Evolutionary conservation across 2,888 invertebrate species (phyloP).

Genomic region (Eristalis intricaria): DNA sequence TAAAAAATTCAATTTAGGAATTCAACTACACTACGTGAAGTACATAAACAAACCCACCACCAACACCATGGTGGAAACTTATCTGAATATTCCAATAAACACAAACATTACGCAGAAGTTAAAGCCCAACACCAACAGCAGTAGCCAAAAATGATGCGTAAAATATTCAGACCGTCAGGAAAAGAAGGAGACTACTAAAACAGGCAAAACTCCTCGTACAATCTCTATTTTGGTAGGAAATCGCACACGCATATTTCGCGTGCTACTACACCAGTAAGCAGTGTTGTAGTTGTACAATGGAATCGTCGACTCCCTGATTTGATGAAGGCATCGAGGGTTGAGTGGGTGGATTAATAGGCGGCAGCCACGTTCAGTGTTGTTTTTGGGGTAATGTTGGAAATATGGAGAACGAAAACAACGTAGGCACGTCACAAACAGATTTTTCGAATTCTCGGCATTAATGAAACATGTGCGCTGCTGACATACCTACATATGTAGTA

Average conservation of each 20-base stretch:
- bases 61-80: conserved; percentile 74
- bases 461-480: conserved; percentile 38
- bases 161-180: conserved; percentile 47
- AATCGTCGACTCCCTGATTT: conserved; percentile 59
- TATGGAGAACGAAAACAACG: conserved; percentile 55
- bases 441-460: conserved; percentile 50
- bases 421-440: conserved; percentile 64
- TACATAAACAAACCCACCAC: conserved; percentile 37
- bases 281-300: conserved; percentile 45
- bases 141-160: conserved; percentile 40
- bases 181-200: conserved; percentile 27
- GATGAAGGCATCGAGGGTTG: conserved; percentile 48
- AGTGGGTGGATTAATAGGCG: conserved; percentile 64
- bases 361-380: conserved; percentile 47
- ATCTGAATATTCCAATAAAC: conserved; percentile 80
- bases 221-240: conserved; percentile 19
- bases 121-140: conserved; percentile 31
- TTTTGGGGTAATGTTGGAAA: conserved; percentile 46
- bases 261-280: conserved; percentile 38
- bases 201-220: conserved; percentile 19
- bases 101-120: conserved; percentile 74
- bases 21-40: conserved; percentile 29
- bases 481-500: conserved; percentile 16
- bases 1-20: conserved; percentile 52
- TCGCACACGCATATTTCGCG: conserved; percentile 54